These are phyloP conservation scores for Phragmatobia fuliginosa DNA, from an alignment of 2,888 invertebrate species.

Conservation along the genomic window DNA sequence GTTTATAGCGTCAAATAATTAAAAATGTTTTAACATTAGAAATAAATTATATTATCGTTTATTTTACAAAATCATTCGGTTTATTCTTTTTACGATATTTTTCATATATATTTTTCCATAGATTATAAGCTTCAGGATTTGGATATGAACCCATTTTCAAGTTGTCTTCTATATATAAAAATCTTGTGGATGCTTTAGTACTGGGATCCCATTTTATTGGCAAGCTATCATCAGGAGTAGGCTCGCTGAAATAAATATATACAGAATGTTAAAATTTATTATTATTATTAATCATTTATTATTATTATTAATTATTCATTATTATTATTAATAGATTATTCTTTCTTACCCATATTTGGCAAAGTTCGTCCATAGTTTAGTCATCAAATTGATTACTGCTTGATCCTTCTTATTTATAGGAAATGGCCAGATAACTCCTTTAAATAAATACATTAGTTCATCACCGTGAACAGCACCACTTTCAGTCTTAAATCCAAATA, in stretches of 20 bases:
- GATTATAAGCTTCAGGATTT: constrained; percentile 54
- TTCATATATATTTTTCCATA: constrained; percentile 66
- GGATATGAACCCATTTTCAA: constrained; percentile 62
- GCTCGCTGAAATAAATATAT: constrained; percentile 59
- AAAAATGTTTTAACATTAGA: no score
- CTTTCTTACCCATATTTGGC: constrained; percentile 76
- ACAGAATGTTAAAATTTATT: not conserved
- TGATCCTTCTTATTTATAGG: constrained; percentile 61
- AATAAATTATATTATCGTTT: not conserved
- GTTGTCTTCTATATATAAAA: constrained; percentile 63
- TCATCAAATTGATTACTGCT: constrained; percentile 68
- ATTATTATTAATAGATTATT: no score
- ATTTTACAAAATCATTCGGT: constrained; percentile 38
- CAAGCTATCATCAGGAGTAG: constrained; percentile 57
- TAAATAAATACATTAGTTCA: constrained; percentile 76
- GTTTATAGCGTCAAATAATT: not conserved
- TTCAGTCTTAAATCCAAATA: constrained; percentile 55
- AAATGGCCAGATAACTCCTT: constrained; percentile 66
- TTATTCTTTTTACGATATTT: constrained; percentile 51
- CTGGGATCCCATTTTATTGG: constrained; percentile 42
- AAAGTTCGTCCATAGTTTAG: constrained; percentile 78
- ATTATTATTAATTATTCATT: no score
- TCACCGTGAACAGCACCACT: constrained; percentile 76
- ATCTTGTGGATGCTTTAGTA: constrained; percentile 32
- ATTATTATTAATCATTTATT: no score